phyloP scores from a whole-genome alignment of 2,113 vertebrate genomes.

The Apteryx owenii region DNA sequence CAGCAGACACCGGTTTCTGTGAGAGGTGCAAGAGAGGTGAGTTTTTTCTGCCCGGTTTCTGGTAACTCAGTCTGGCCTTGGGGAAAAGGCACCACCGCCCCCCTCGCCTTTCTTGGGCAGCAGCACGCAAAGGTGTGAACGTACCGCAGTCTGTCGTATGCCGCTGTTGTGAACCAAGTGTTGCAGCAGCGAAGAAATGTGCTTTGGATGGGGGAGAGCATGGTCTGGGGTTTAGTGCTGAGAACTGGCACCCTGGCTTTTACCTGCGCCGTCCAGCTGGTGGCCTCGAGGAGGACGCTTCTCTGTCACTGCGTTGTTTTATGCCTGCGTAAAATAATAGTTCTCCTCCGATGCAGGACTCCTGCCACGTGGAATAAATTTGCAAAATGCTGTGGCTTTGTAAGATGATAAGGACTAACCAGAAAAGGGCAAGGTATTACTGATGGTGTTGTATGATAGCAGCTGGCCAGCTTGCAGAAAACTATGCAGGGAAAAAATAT shows the following conservation, averaged over 20 bases:
- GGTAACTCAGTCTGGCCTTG: background rate
- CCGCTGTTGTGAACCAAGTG: background rate
- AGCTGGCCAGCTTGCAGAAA: background rate
- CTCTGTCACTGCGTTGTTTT: background rate
- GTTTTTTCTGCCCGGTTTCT: background rate
- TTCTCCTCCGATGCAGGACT: background rate
- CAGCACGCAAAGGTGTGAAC: background rate
- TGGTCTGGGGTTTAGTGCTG: background rate
- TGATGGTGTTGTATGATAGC: background rate
- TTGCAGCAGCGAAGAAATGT: background rate
- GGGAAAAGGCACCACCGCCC: background rate
- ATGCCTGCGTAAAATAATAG: background rate
- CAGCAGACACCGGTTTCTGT: accelerated
- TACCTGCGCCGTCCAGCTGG: no score
- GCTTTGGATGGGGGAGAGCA: background rate
- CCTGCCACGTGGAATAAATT: background rate
- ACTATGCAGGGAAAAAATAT: background rate
- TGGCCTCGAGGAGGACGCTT: background rate
- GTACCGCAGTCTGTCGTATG: background rate
- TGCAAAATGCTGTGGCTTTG: background rate
- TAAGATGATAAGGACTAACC: background rate
- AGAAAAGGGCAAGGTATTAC: background rate
- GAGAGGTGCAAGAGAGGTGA: background rate
- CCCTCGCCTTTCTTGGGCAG: background rate
- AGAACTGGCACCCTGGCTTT: background rate